Base-by-base conservation (phyloP, 2,888 invertebrate species). In the Tetanocera ferruginea region DNA sequence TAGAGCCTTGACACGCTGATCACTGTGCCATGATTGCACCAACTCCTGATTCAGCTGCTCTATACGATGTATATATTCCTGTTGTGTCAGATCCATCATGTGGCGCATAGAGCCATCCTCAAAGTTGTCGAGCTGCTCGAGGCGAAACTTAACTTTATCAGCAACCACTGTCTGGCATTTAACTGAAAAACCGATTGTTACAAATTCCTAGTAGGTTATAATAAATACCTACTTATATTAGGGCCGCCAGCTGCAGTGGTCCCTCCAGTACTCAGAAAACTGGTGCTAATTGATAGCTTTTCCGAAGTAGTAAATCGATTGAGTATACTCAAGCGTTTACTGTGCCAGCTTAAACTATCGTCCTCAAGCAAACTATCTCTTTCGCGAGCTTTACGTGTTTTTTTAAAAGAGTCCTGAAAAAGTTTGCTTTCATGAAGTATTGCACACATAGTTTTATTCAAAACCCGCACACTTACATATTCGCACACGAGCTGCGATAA, bases 51-150 rank as follows among this genome's bases (percentile, higher is more conserved):
- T 97, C n/a, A 98, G 92, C 89, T 97, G 95, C 84, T 96, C 96
- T 80, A 99, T 96, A 84, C 96, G 93, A 64, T 93, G 92, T 8
- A 96, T 94, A 91, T 97, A 99, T 87, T 98, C 98, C 88, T 96
- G 95, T 89, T 98, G 98, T 3, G 96, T 95, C 80, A 99, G 91
- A 85, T 98, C 96, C 87, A 96, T 92, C 90, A 96, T 95, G 90
- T 96, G 96, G 84, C 95, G 93, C 78, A 96, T 93, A 19, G 94
- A 94, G 8, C 95, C 94, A 89, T 98, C 97, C 87, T 98, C 98
- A 90, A 98, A 96, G 84, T 96, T 96, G 91, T 98, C 98, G 78
- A 99, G 90, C 87, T 98, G 98, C 88, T 98, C 98, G 72, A 98
- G 90, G 69, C 98, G 93, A 86, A 95, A 95, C 89, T 95, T 95